These are phyloP conservation scores for Hypercompe scribonia DNA, from an alignment of 2,888 invertebrate genomes.

Conservation along the genomic window DNA sequence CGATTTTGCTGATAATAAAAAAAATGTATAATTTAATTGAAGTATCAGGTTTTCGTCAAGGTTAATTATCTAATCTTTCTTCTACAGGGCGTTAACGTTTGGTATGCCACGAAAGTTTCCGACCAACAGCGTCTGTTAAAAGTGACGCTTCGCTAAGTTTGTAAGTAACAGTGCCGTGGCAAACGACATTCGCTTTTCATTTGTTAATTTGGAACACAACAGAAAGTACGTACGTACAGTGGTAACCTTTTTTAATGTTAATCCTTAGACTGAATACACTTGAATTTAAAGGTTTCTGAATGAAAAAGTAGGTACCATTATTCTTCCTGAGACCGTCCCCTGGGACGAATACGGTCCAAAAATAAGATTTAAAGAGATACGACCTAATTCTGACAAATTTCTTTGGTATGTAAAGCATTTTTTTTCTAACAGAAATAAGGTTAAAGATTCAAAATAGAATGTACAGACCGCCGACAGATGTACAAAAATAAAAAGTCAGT, in stretches of 20 bases:
- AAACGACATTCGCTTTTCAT: neutral
- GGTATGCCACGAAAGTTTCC: neutral
- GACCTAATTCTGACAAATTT: neutral
- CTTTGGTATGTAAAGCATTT: neutral
- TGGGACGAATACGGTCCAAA: neutral
- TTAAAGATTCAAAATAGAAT: neutral
- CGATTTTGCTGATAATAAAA: too few relatives aligned
- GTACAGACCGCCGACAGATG: too few relatives aligned
- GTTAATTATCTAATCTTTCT: neutral
- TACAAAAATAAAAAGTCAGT: conserved; percentile 27
- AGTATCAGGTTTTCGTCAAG: neutral
- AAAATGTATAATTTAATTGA: neutral
- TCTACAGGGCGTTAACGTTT: neutral
- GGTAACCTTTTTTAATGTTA: too few relatives aligned
- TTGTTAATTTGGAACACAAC: neutral
- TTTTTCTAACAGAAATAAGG: neutral
- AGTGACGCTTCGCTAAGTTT: neutral
- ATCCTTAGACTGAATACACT: neutral
- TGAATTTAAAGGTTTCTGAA: neutral
- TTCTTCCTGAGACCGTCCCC: neutral
- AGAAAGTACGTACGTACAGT: neutral
- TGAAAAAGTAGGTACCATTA: neutral
- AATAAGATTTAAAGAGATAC: neutral
- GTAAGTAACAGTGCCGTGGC: neutral
- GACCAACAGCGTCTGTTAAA: neutral